Evolutionary conservation across 2,888 invertebrate genomes (phyloP), one percentile per base, ranked within the genome.

Genomic region (Palloptera scutellata): DNA sequence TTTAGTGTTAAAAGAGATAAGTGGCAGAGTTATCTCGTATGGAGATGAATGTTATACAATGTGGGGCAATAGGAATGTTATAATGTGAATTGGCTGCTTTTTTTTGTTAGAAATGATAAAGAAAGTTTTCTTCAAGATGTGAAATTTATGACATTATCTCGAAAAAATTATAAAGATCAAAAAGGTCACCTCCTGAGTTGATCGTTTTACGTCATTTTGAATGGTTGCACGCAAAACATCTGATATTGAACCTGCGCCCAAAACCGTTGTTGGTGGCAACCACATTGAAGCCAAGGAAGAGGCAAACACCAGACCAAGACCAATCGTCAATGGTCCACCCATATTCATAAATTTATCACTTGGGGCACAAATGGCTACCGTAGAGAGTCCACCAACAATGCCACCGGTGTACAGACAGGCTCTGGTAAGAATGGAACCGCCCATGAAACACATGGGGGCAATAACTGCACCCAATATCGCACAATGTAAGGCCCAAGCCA

Each of bases 381-480:
- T 90, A 67, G 97, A 97, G 60, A 99, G 87, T 1, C 98, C 97
- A 76, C 96, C 97, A 61, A 97, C 95, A 70, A 98, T 89, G 55
- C 98, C 98, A 61, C 96, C 97, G 0, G 98, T 99, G 83, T 96
- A 97, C 88, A 91, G 90, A 41, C 96, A 97, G 67, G 98, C 99
- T 74, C 96, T 88, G 13, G 92, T 86, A 12, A 98, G 85, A 30
- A 97, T 85, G 0, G 98, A 96, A 0, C 99, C 99, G 6, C 98
- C 98, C 9, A 98, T 84, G 76, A 97, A 88, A 79, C 95, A 94
- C 64, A 99, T 81, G 0, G 98, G 98, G 3, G 98, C 98, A 52
- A 99, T 86, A 43, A 97, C 91, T 17, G 92, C 95, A 1, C 98
- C 98, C 85, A 98, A 88, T 13, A 96, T 90, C n/a, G 91, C 93